A percentile compares a stretch with the other conserved stretches of the same genome.
phyloP scores from a whole-genome alignment of 2,113 vertebrate species.

The Willisornis vidua region DNA sequence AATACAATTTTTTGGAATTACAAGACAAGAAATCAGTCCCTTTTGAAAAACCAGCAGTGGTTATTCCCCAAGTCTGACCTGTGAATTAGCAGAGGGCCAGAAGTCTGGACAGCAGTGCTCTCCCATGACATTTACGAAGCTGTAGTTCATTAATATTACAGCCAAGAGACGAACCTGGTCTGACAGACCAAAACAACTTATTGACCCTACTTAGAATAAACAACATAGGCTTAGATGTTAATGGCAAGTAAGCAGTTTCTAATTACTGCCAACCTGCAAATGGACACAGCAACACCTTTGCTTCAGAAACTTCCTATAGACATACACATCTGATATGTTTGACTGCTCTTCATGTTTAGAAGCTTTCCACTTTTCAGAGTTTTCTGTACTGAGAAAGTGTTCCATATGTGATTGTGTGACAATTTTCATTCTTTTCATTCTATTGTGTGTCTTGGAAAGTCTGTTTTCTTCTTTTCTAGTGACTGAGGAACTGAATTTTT shows the following conservation, averaged over 20 bases:
- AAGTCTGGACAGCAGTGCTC: constrained; percentile 13
- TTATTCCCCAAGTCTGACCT: neutral
- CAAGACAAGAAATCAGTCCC: neutral
- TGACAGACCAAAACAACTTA: constrained; percentile 28
- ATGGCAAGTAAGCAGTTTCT: neutral
- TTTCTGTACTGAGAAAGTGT: neutral
- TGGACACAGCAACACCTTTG: neutral
- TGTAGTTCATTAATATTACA: constrained; percentile 39
- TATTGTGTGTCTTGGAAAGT: neutral
- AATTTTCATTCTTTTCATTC: neutral
- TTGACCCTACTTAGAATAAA: constrained; percentile 7
- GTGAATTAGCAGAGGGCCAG: neutral
- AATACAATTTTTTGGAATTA: constrained; percentile 27
- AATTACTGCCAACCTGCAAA: neutral
- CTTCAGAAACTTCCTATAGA: neutral
- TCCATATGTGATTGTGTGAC: neutral
- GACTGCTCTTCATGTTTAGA: neutral
- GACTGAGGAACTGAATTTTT: neutral
- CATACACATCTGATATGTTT: neutral
- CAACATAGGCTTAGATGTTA: neutral
- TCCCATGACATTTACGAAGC: constrained; percentile 12
- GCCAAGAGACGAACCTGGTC: constrained; percentile 32
- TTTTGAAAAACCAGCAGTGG: constrained; percentile 29
- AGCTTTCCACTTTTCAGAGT: neutral
- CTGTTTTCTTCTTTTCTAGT: neutral